A percentile compares a stretch with the other conserved stretches of the same genome.
These are phyloP conservation scores for Rhineura floridana DNA, from an alignment of 2,113 vertebrate species.

Conservation along the genomic window DNA sequence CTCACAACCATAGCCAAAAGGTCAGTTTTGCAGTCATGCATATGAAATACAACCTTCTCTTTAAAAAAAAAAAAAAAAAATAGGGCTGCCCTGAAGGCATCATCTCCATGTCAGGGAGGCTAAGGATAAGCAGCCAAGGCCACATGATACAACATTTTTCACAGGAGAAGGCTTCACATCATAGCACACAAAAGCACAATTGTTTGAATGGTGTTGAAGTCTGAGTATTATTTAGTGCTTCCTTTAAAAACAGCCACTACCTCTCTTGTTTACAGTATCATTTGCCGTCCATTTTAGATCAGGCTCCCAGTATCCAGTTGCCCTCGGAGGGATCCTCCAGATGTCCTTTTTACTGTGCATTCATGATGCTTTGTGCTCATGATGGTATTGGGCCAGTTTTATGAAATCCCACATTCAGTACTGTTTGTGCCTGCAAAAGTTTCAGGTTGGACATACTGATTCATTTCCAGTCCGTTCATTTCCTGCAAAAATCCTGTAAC, in stretches of 20 bases:
- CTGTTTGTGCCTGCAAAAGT: too few species aligned
- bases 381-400: too few species aligned
- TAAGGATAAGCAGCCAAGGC: not conserved
- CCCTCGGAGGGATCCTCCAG: too few species aligned
- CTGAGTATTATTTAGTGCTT: not conserved
- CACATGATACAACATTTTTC: not conserved
- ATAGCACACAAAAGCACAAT: not conserved
- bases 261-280: not conserved
- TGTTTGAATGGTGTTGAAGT: not conserved
- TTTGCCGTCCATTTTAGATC: not conserved
- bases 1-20: constrained; percentile 19
- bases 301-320: not conserved
- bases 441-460: too few species aligned
- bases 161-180: not conserved
- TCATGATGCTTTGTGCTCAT: too few species aligned
- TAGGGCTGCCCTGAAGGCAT: constrained; percentile 17
- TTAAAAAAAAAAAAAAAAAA: not conserved
- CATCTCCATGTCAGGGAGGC: not conserved
- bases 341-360: too few species aligned
- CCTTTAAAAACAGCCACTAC: not conserved
- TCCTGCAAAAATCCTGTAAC: too few species aligned
- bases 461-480: too few species aligned
- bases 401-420: too few species aligned
- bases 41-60: not conserved
- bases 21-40: not conserved